Evolutionary conservation across 2,797 vertebrate genomes (phyloP).

Genomic region (Brachymystax lenok): DNA sequence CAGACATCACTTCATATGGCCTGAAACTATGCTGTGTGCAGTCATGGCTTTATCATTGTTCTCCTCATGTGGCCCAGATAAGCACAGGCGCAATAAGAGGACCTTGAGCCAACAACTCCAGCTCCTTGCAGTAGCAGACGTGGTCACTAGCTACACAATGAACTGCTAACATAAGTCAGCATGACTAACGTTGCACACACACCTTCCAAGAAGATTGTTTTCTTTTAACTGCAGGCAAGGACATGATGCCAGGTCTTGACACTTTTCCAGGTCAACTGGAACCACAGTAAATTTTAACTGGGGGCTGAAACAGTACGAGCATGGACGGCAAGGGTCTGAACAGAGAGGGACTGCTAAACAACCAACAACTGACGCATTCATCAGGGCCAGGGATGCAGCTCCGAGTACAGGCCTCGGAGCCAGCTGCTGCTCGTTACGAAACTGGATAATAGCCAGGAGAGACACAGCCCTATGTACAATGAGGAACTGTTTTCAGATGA

Average conservation of each 20-base stretch:
- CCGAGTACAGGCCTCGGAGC: conserved; percentile 52
- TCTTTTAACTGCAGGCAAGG: neutral
- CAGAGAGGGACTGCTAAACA: neutral
- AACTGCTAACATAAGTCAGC: neutral
- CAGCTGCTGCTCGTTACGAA: neutral
- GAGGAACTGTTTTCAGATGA: neutral
- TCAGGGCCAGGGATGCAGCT: neutral
- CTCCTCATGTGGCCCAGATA: conserved; percentile 23
- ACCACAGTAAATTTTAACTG: neutral
- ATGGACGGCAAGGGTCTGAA: neutral
- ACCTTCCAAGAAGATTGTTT: neutral
- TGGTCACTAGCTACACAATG: neutral
- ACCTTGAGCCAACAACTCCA: neutral
- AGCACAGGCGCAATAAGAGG: neutral
- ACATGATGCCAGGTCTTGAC: neutral
- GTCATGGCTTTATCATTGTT: conserved; percentile 35
- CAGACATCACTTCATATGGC: conserved; percentile 43
- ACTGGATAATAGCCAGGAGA: neutral
- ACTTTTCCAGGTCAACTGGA: neutral
- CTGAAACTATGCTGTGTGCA: conserved; percentile 44
- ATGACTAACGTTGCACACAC: neutral
- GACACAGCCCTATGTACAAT: neutral
- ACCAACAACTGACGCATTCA: neutral
- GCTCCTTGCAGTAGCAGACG: no score
- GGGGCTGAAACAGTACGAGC: neutral